A percentile compares a stretch with the other conserved stretches of the same genome.
These are phyloP conservation scores for Parnassius glacialis DNA, from an alignment of 2,888 invertebrate species.

Conservation along the genomic window DNA sequence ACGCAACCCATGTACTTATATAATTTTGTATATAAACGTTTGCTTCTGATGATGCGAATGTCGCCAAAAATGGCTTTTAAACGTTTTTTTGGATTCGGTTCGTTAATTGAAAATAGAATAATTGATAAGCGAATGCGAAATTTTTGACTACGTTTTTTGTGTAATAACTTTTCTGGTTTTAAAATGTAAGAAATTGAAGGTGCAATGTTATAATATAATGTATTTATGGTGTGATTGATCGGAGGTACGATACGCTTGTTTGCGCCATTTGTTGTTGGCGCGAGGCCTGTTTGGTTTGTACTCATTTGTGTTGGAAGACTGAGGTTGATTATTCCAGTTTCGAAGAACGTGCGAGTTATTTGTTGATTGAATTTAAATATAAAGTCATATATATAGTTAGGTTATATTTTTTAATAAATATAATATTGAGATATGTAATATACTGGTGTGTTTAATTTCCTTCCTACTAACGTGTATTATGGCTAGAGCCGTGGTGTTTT, in stretches of 20 bases:
- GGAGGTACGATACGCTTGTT: slow-evolving; percentile 46
- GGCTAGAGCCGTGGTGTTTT: no score
- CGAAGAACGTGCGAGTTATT: slow-evolving; percentile 77
- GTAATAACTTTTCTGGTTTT: slow-evolving; percentile 61
- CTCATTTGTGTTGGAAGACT: slow-evolving; percentile 78
- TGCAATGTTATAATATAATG: slow-evolving; percentile 75
- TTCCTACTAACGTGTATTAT: neutral
- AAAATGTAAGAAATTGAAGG: slow-evolving; percentile 58
- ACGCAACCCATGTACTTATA: slow-evolving; percentile 49
- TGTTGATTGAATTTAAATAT: slow-evolving; percentile 80
- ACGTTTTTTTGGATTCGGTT: slow-evolving; percentile 39
- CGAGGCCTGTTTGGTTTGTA: slow-evolving; percentile 61
- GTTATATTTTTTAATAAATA: slow-evolving; percentile 82
- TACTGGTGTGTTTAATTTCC: slow-evolving; percentile 55
- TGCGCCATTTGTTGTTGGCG: slow-evolving; percentile 57
- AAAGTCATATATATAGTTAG: slow-evolving; percentile 81
- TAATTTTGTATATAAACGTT: slow-evolving; percentile 32
- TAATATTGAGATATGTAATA: slow-evolving; percentile 81
- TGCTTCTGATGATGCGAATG: slow-evolving; percentile 28
- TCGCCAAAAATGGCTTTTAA: slow-evolving; percentile 31
- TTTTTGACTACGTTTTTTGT: slow-evolving; percentile 64
- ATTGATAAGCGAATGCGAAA: slow-evolving; percentile 43
- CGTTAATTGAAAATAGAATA: slow-evolving; percentile 32
- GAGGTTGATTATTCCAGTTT: slow-evolving; percentile 79
- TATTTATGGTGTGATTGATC: slow-evolving; percentile 45